These are phyloP conservation scores for Papilio elwesi DNA, from an alignment of 2,888 invertebrate genomes.

Conservation along the genomic window DNA sequence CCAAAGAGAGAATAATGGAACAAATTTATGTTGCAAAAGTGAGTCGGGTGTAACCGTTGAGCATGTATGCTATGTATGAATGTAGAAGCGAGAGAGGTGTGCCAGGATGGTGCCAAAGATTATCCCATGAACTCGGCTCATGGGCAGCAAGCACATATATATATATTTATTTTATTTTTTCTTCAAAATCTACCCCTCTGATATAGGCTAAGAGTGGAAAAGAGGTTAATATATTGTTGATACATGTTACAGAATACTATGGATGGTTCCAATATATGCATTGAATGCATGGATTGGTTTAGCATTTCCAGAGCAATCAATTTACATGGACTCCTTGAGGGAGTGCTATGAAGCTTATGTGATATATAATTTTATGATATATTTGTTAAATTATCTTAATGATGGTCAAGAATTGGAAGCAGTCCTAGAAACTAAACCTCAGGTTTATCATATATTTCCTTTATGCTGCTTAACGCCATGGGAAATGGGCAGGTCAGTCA, in stretches of 20 bases:
- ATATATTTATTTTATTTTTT: too few species aligned
- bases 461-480: conserved; percentile 96
- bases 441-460: conserved; percentile 95
- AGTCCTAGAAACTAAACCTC: conserved; percentile 90
- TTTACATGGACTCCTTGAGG: conserved; percentile 95
- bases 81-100: too few species aligned
- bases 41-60: too few species aligned
- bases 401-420: conserved; percentile 94
- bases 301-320: conserved; percentile 92
- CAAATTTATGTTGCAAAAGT: too few species aligned
- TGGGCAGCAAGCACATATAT: too few species aligned
- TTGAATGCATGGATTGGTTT: conserved; percentile 97
- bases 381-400: conserved; percentile 94
- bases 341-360: conserved; percentile 99
- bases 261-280: conserved; percentile 99
- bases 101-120: too few species aligned
- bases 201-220: too few species aligned
- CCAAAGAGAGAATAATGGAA: too few species aligned
- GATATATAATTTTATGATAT: conserved; percentile 99
- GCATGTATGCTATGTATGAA: too few species aligned
- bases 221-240: neutral
- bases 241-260: conserved; percentile 88
- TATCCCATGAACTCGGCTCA: too few species aligned
- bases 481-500: conserved; percentile 92
- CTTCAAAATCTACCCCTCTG: too few species aligned